phyloP scores from a whole-genome alignment of 2,888 invertebrate genomes.

The Cyrtodaria siliqua region DNA sequence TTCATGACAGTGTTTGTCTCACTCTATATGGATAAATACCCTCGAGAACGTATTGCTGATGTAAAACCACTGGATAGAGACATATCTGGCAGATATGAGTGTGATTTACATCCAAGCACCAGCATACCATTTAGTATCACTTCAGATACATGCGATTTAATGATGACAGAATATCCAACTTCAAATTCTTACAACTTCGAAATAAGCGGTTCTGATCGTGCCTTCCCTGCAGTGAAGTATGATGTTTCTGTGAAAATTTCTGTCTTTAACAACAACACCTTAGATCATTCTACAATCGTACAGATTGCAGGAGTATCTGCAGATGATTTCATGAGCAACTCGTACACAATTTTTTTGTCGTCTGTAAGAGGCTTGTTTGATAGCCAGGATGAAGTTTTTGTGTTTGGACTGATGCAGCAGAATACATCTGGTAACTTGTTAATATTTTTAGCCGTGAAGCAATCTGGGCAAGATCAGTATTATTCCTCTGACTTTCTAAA shows the following conservation, averaged over 20 bases:
- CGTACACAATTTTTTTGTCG: conserved; percentile 92
- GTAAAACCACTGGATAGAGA: conserved; percentile 97
- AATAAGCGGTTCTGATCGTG: conserved; percentile 96
- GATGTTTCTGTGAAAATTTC: conserved; percentile 94
- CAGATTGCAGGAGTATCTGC: conserved; percentile 92
- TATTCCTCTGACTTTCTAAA: conserved; percentile 83
- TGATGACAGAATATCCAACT: conserved; percentile 87
- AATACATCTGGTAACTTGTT: conserved; percentile 55
- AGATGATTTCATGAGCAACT: conserved; percentile 91
- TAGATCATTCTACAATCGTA: conserved; percentile 93
- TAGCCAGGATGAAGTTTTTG: conserved; percentile 34
- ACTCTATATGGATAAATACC: conserved; percentile 87
- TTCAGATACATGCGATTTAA: conserved; percentile 92
- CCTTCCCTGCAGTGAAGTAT: conserved; percentile 93
- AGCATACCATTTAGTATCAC: conserved; percentile 88
- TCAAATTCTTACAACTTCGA: conserved; percentile 88
- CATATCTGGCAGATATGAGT: conserved; percentile 94
- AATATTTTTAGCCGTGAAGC: conserved; percentile 84
- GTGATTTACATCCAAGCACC: conserved; percentile 88
- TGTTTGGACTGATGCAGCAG: conserved; percentile 40
- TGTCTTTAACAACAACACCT: conserved; percentile 92
- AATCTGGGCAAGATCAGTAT: conserved; percentile 88
- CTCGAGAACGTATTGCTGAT: conserved; percentile 94
- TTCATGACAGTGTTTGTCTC: conserved; percentile 93
- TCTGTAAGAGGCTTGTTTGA: conserved; percentile 90